phyloP scores from a whole-genome alignment of 1,140 invertebrate species.

The Micrasema minimum region DNA sequence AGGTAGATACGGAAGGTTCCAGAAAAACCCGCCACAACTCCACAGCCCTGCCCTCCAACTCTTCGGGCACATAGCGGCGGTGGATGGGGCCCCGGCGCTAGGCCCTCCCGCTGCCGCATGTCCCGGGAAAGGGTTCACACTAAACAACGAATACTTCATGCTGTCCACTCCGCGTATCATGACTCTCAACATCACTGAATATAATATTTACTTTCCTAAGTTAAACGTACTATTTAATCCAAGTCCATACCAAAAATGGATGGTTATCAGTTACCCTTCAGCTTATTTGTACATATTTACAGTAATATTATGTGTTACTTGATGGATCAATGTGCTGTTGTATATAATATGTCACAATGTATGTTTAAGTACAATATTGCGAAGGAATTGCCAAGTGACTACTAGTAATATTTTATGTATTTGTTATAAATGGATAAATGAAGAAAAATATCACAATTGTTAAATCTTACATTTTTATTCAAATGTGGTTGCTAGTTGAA shows the following conservation, averaged over 20 bases:
- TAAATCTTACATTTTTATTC: constrained; percentile 27
- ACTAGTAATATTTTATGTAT: constrained; percentile 23
- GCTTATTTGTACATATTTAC: neutral
- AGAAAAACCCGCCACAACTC: constrained; percentile 65
- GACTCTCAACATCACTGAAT: constrained; percentile 17
- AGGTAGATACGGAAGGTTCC: constrained; percentile 56
- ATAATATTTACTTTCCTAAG: constrained; percentile 13
- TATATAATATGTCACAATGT: constrained; percentile 19
- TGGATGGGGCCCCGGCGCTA: constrained; percentile 45
- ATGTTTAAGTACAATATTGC: constrained; percentile 25
- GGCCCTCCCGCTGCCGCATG: constrained; percentile 32
- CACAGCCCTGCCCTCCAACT: constrained; percentile 45
- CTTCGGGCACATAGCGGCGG: constrained; percentile 47
- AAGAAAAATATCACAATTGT: constrained; percentile 14
- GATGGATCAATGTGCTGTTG: neutral
- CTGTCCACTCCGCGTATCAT: constrained; percentile 11
- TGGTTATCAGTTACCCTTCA: neutral
- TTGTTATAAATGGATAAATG: constrained; percentile 17
- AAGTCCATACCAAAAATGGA: no score
- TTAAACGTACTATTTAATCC: neutral
- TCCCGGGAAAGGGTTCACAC: no score
- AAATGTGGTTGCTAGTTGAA: neutral
- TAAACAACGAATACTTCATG: constrained; percentile 33
- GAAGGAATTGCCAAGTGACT: constrained; percentile 28
- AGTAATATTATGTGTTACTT: neutral